Base-by-base conservation (phyloP, 1,140 invertebrate genomes). In the Atopsyche davidsoni region DNA sequence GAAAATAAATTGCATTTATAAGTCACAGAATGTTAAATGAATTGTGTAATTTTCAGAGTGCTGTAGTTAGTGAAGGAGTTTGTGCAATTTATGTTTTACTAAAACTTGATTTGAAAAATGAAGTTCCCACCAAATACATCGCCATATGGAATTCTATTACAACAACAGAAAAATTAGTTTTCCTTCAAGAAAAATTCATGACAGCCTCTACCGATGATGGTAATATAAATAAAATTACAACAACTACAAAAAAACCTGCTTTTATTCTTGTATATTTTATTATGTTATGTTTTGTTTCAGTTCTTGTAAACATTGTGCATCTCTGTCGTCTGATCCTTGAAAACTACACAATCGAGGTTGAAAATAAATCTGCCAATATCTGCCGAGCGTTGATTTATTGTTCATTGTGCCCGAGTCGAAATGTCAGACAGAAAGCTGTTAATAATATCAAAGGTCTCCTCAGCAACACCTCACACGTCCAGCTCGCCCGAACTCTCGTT, bases 121-220 rank as follows among this genome's bases (percentile, higher is more conserved):
- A 76, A 53, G 64, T 69, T 40, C 61, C 66, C 0, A 36, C 60
- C 32, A 75, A 75, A 56, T 62, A 78, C 17, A 70, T 59, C 34
- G 61, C 72, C 11, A 69, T 90, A 47, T 91, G 87, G 86, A 78
- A 72, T 39, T 70, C 81, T 10, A 68, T 89, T 7, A 61, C 80
- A 17, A 84, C 87, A 65, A 68, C 82, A 54, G 81, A 88, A 16
- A 91, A 90, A 61, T 84, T 87, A 57, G 70, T 85, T 38, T 89
- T 92, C 64, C 79, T 90, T 31, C 81, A 84, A 36, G 92, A 95
- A 55, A 89, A 91, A 58, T 86, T 89, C 64, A 67, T 92, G 21
- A 62, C 77, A 9, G 72, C 79, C 14, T 83, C 82, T 32, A 65
- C 75, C n/a, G 79, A 86, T 56, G 86, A 92, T 36, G 70, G 71